Base-by-base conservation (phyloP, 2,797 vertebrate genomes). In the Morus bassanus region DNA sequence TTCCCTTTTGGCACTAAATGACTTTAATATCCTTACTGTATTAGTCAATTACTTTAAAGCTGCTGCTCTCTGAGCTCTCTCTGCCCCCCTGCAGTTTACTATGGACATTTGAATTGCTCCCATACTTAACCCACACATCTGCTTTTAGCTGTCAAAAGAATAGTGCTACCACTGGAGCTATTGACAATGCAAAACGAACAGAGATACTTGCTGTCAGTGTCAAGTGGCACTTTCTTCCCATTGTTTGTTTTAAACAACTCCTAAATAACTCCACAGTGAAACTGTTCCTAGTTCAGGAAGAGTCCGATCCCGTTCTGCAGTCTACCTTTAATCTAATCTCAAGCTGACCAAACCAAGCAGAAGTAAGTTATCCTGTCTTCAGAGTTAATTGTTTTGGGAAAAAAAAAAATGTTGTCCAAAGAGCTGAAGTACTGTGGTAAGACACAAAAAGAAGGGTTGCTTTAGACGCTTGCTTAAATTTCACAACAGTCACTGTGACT, bases 11-110 rank as follows among this genome's bases (percentile, higher is more conserved):
- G 99, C 99, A 99, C 99, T 99, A 99, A 98, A 99, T 99, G 99
- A 99, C 99, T 99, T 99, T 99, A 99, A 99, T 99, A 99, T 99
- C 98, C 97, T 99, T 98, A 99, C 99, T 99, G 99, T 99, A 99
- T 99, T 99, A 99, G 99, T 99, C 99, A 99, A 99, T 99, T 99
- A 99, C 99, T 98, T 98, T 98, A 99, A 99, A 99, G 99, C 98
- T 98, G 97, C 93, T 98, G 98, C 98, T 99, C 98, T 98, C 98
- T 93, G 97, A 98, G 98, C 98, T 98, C 98, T 97, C 95, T 97
- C 97, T 98, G 98, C 97, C 98, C 97, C 97, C 98, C 98, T 97
- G 96, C 98, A 98, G 97, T 98, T 98, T 98, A 98, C 98, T 98
- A 95, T 98, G 98, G 98, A 98, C 98, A 98, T 98, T 98, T 98